These are phyloP conservation scores for Apodemus sylvaticus DNA, from an alignment of 2,113 vertebrate genomes.

Conservation along the genomic window DNA sequence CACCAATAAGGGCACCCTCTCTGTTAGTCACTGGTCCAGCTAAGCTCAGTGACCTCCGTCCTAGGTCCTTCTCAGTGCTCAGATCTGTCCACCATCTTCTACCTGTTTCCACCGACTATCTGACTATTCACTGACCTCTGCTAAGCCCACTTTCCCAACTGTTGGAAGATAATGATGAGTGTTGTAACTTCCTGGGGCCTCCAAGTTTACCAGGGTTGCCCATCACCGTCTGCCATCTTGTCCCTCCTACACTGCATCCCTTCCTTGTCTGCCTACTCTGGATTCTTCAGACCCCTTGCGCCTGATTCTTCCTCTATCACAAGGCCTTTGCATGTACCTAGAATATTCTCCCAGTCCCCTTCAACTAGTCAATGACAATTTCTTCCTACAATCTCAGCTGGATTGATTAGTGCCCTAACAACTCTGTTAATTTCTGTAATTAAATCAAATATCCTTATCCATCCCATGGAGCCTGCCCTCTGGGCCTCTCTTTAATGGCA, in stretches of 20 bases:
- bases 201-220: neutral
- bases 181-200: neutral
- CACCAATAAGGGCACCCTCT: neutral
- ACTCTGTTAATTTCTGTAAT: neutral
- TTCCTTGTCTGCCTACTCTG: neutral
- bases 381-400: neutral
- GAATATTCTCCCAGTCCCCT: neutral
- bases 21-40: neutral
- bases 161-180: neutral
- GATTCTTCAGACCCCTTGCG: neutral
- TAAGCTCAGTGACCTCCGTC: neutral
- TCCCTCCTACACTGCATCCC: neutral
- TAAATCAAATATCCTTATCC: neutral
- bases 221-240: neutral
- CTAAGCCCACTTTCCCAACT: neutral
- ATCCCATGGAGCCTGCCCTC: neutral
- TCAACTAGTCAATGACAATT: neutral
- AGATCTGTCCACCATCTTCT: neutral
- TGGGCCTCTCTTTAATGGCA: neutral
- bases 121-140: neutral
- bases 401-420: constrained; percentile 4
- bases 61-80: neutral
- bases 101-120: neutral
- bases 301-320: neutral
- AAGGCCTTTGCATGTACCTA: neutral